Conservation (phyloP, 64 coral and sea anemone genomes). For the Stichodactyla mertensii region DNA sequence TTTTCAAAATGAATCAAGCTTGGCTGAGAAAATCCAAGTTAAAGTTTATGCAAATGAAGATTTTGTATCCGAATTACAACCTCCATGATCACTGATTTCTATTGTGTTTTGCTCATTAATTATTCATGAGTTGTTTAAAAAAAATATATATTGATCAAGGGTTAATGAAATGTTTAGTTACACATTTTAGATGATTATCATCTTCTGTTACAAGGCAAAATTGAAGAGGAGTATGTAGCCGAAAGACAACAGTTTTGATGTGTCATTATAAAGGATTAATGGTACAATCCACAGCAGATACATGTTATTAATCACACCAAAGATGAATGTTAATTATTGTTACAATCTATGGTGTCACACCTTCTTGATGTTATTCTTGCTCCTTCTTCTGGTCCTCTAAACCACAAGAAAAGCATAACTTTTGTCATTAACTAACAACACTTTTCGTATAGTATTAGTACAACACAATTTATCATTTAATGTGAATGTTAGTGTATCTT, state of each 20-base stretch:
- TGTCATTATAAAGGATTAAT: background rate
- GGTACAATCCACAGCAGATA: background rate
- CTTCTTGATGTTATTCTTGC: background rate
- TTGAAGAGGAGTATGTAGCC: too few relatives aligned
- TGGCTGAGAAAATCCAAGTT: too few relatives aligned
- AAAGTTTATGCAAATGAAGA: too few relatives aligned
- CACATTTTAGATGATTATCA: background rate
- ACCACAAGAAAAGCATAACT: constrained; percentile 51
- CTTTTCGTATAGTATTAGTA: background rate
- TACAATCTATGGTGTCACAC: background rate
- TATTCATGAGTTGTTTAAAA: too few relatives aligned
- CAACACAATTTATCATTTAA: background rate
- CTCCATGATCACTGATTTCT: too few relatives aligned
- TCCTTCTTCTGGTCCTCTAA: constrained; percentile 42
- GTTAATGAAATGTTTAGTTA: background rate
- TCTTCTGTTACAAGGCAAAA: too few relatives aligned
- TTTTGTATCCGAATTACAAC: too few relatives aligned
- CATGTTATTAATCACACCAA: background rate
- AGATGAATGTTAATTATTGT: background rate
- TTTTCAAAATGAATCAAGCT: too few relatives aligned
- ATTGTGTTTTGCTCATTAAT: too few relatives aligned
- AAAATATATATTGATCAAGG: background rate
- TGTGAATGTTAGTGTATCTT: background rate
- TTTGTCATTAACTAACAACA: background rate
- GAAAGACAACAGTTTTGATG: background rate